Conservation (phyloP, 2,113 vertebrate genomes). For the Mesocricetus auratus region DNA sequence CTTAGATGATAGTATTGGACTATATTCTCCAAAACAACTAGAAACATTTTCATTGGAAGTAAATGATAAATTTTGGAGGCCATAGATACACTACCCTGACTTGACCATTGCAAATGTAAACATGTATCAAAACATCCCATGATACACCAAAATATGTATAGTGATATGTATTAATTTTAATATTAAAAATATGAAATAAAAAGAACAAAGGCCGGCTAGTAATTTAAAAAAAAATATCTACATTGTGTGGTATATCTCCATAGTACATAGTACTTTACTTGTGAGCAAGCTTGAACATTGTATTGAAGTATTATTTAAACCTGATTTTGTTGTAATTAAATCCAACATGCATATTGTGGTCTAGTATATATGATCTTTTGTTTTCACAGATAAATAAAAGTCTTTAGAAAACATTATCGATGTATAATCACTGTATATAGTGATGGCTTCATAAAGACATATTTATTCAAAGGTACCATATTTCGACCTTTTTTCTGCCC, state of each 20-base stretch:
- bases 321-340: slow-evolving; percentile 51
- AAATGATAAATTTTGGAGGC: not conserved
- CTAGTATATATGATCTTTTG: not conserved
- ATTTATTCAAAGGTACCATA: not conserved
- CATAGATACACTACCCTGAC: not conserved
- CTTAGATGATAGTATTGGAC: not conserved
- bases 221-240: not conserved
- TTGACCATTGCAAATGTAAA: not conserved
- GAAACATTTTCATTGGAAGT: not conserved
- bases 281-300: not conserved
- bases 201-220: not conserved
- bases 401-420: not conserved
- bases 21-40: not conserved
- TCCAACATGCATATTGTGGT: not conserved
- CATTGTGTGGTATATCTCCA: not conserved
- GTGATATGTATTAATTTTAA: not conserved
- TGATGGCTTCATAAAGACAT: not conserved
- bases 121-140: not conserved
- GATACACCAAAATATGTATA: not conserved
- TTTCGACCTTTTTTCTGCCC: not conserved
- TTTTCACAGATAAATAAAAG: not conserved
- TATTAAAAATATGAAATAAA: not conserved
- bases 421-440: not conserved
- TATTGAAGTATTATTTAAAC: slow-evolving; percentile 50
- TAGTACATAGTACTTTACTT: not conserved